Conservation (phyloP, 2,797 vertebrate species). For the Nannoperca obscura region DNA sequence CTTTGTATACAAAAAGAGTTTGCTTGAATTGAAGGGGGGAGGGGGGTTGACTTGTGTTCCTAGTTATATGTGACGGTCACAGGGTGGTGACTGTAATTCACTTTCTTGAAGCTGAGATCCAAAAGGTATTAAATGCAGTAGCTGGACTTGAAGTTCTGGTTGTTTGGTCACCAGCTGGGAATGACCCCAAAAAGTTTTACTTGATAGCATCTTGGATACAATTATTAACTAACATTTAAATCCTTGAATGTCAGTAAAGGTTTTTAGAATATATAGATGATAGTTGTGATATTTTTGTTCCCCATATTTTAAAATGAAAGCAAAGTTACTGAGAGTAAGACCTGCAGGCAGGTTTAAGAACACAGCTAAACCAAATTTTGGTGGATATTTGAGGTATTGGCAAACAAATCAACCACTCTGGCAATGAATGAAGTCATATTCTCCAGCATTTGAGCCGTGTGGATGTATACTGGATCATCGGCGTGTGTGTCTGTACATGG, state of each 20-base stretch:
- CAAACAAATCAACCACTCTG: slow-evolving; percentile 42
- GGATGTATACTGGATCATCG: slow-evolving; percentile 45
- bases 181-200: slow-evolving; percentile 17
- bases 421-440: slow-evolving; percentile 45
- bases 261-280: no score
- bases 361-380: slow-evolving; percentile 18
- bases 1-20: slow-evolving; percentile 65
- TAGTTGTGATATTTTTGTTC: not conserved
- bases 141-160: not conserved
- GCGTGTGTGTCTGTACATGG: slow-evolving; percentile 55
- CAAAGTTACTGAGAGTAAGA: slow-evolving; percentile 15
- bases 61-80: slow-evolving; percentile 43
- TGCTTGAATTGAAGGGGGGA: slow-evolving; percentile 9
- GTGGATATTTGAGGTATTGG: slow-evolving; percentile 29
- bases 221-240: slow-evolving; percentile 28
- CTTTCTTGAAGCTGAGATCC: not conserved
- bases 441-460: slow-evolving; percentile 45
- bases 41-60: not conserved
- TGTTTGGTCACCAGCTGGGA: slow-evolving; percentile 10
- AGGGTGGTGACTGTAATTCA: slow-evolving; percentile 13
- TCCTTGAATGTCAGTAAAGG: slow-evolving; percentile 24
- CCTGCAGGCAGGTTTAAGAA: slow-evolving; percentile 29
- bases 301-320: slow-evolving; percentile 30
- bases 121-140: not conserved
- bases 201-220: slow-evolving; percentile 32